Evolutionary conservation across 2,888 invertebrate species (phyloP).

Genomic region (Spisula subtruncata): DNA sequence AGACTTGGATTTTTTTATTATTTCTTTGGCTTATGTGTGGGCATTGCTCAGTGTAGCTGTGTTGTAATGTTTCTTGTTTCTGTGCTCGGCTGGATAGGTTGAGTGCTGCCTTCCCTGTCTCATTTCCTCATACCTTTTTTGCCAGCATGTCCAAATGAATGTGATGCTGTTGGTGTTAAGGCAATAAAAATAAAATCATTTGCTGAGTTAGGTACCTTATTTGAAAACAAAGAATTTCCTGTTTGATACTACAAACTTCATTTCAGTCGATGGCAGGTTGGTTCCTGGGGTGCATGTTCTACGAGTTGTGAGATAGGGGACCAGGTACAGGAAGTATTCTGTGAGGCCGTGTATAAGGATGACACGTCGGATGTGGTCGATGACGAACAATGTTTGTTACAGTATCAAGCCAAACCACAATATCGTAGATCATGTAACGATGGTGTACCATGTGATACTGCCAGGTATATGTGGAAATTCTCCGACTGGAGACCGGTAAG

Average conservation of each 20-base stretch:
- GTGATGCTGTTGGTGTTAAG: too few relatives aligned
- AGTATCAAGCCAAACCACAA: conserved; percentile 72
- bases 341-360: conserved; percentile 73
- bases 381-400: conserved; percentile 74
- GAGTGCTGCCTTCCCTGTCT: too few relatives aligned
- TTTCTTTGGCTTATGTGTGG: too few relatives aligned
- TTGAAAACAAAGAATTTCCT: too few relatives aligned
- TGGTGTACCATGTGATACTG: conserved; percentile 66
- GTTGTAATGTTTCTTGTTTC: too few relatives aligned
- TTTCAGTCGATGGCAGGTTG: conserved; percentile 88
- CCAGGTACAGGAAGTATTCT: conserved; percentile 91
- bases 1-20: too few relatives aligned
- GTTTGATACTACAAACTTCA: neutral
- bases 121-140: too few relatives aligned
- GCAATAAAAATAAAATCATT: too few relatives aligned
- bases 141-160: too few relatives aligned
- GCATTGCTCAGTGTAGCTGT: too few relatives aligned
- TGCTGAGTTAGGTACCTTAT: too few relatives aligned
- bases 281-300: conserved; percentile 94
- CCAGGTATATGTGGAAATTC: conserved; percentile 85
- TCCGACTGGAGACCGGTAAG: conserved; percentile 96
- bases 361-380: conserved; percentile 68
- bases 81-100: too few relatives aligned
- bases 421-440: conserved; percentile 78
- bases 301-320: conserved; percentile 98